Conservation (phyloP, 2,113 vertebrate species). For the Ammospiza caudacuta region DNA sequence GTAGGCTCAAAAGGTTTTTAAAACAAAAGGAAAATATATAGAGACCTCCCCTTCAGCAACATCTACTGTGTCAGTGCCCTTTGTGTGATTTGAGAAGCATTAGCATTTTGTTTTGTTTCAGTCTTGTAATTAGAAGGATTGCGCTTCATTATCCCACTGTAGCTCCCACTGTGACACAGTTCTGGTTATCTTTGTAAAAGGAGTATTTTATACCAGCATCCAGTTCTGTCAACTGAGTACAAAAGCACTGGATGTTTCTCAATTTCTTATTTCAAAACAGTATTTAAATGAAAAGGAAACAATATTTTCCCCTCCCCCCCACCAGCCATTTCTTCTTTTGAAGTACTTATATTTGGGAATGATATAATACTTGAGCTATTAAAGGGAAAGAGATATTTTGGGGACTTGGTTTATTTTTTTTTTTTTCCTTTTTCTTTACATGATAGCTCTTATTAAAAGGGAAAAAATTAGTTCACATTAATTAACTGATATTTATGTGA, state of each 20-base stretch:
- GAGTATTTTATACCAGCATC: background rate
- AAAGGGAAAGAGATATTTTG: background rate
- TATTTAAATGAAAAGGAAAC: background rate
- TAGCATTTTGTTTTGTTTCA: slow-evolving; percentile 44
- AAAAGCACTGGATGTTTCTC: background rate
- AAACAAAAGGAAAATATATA: background rate
- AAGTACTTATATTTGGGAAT: background rate
- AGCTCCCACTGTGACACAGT: slow-evolving; percentile 4
- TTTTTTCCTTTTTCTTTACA: background rate
- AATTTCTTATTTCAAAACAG: background rate
- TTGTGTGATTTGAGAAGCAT: background rate
- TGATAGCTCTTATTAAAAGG: background rate
- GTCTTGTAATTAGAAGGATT: slow-evolving; percentile 45
- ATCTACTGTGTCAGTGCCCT: background rate
- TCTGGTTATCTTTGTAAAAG: background rate
- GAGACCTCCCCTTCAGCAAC: background rate
- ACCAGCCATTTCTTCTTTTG: background rate
- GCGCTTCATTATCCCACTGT: slow-evolving; percentile 38
- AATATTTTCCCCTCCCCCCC: fast-evolving
- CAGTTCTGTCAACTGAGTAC: background rate
- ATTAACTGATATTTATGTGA: background rate
- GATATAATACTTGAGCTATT: background rate
- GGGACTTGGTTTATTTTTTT: background rate
- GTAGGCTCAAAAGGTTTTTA: background rate
- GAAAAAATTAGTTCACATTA: background rate